Conservation (phyloP, 2,888 invertebrate genomes). For the Ornithoptera priamus region DNA sequence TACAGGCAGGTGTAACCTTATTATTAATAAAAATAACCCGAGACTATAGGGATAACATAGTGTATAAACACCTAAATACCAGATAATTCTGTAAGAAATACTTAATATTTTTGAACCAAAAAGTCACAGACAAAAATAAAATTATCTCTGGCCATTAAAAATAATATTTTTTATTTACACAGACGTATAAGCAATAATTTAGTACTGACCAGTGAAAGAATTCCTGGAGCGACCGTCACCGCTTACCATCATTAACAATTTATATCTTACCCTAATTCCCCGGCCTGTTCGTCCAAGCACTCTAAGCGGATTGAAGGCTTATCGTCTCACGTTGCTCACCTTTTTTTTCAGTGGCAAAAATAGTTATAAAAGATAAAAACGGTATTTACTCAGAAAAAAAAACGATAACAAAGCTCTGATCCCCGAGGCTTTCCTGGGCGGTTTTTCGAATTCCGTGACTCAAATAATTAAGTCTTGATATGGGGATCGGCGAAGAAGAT, state of each 20-base stretch:
- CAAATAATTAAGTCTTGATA: conserved; percentile 75
- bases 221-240: conserved; percentile 39
- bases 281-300: conserved; percentile 57
- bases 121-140: background rate
- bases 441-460: conserved; percentile 77
- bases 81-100: too few species aligned
- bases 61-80: too few species aligned
- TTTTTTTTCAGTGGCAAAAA: conserved; percentile 70
- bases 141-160: too few species aligned
- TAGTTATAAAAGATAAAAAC: conserved; percentile 59
- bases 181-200: conserved; percentile 2
- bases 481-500: conserved; percentile 69
- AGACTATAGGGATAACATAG: too few species aligned
- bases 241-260: conserved; percentile 59
- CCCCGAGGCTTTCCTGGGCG: conserved; percentile 67
- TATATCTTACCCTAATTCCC: conserved; percentile 73
- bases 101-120: background rate
- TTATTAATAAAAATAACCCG: too few species aligned
- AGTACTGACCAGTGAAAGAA: conserved; percentile 31
- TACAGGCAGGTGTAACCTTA: too few species aligned
- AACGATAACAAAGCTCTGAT: conserved; percentile 69
- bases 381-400: conserved; percentile 55
- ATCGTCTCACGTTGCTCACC: conserved; percentile 69
- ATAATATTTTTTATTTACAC: background rate
- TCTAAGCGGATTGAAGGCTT: conserved; percentile 77